Conservation (phyloP, 2,113 vertebrate species). For the Ammodytes marinus region DNA sequence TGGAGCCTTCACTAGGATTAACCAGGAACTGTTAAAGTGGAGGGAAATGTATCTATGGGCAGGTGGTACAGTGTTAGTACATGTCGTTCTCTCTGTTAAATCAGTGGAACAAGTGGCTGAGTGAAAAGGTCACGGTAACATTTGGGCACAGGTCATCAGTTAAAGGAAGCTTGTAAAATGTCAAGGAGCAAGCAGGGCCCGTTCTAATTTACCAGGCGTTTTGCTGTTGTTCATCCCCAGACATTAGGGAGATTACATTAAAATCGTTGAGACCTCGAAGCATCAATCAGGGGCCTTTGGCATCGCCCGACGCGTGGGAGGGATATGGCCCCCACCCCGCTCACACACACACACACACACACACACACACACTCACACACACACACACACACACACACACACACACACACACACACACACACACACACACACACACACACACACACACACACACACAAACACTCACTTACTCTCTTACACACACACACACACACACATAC, state of each 20-base stretch:
- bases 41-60: background rate
- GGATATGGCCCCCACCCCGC: constrained; percentile 9
- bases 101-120: background rate
- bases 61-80: constrained; percentile 26
- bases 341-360: too few relatives aligned
- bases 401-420: too few relatives aligned
- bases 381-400: too few relatives aligned
- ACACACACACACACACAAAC: too few relatives aligned
- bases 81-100: constrained; percentile 8
- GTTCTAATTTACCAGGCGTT: background rate
- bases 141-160: constrained; percentile 45
- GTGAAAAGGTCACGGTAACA: constrained; percentile 24
- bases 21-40: background rate
- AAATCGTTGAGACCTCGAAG: constrained; percentile 50
- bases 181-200: constrained; percentile 41
- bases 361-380: too few relatives aligned
- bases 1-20: background rate
- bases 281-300: constrained; percentile 63
- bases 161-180: constrained; percentile 48
- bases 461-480: too few relatives aligned
- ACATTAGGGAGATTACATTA: constrained; percentile 71
- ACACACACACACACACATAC: too few relatives aligned
- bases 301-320: constrained; percentile 17
- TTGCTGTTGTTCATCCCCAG: constrained; percentile 40
- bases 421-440: too few relatives aligned